Evolutionary conservation across 1,140 invertebrate genomes (phyloP).

Genomic region (Drosophila guanche): DNA sequence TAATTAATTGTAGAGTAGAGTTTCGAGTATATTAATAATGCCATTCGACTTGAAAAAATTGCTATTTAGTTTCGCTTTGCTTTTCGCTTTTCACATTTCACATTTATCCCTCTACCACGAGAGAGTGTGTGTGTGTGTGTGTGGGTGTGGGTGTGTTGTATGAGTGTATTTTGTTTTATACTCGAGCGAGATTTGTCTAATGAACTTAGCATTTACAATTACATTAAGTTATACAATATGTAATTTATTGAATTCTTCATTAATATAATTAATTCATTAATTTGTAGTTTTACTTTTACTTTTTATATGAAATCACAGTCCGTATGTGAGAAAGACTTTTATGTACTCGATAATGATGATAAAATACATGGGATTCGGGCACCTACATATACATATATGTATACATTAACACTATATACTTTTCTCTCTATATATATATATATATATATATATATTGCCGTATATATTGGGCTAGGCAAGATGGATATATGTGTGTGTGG

Average conservation of each 20-base stretch:
- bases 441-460: slow-evolving; percentile 39
- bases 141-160: neutral
- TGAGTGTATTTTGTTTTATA: neutral
- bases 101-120: too few species aligned
- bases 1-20: slow-evolving; percentile 51
- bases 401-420: slow-evolving; percentile 1
- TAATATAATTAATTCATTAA: slow-evolving; percentile 59
- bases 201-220: slow-evolving; percentile 33
- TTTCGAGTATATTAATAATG: slow-evolving; percentile 21
- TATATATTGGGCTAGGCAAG: slow-evolving; percentile 13
- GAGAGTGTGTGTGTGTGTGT: slow-evolving; percentile 3
- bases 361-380: slow-evolving; percentile 46
- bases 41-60: slow-evolving; percentile 37
- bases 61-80: slow-evolving; percentile 29
- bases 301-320: slow-evolving; percentile 82
- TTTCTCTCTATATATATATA: slow-evolving; percentile 5
- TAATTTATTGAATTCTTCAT: slow-evolving; percentile 40
- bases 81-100: neutral
- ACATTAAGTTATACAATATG: slow-evolving; percentile 41
- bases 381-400: slow-evolving; percentile 17
- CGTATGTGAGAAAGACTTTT: slow-evolving; percentile 83
- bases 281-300: slow-evolving; percentile 48
- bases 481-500: neutral
- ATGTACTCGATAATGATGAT: slow-evolving; percentile 74
- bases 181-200: slow-evolving; percentile 20